A percentile compares a stretch with the other conserved stretches of the same genome.
These are phyloP conservation scores for Eupeodes corollae DNA, from an alignment of 1,140 invertebrate genomes.

Conservation along the genomic window DNA sequence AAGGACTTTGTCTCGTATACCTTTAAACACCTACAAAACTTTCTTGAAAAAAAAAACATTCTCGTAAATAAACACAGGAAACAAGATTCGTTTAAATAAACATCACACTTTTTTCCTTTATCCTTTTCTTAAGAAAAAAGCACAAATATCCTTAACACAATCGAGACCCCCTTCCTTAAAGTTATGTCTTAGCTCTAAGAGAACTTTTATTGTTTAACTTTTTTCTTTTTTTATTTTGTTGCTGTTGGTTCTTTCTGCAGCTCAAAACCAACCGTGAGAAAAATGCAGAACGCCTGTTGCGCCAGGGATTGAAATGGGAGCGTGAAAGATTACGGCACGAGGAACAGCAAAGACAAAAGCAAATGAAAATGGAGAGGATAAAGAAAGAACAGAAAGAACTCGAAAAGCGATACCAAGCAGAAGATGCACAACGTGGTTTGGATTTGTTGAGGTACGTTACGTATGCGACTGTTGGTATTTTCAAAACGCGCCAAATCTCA, in stretches of 20 bases:
- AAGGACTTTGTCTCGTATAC: not conserved
- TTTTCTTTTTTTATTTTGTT: too few relatives aligned
- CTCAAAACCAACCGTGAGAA: constrained; percentile 32
- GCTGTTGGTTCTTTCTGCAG: constrained; percentile 8
- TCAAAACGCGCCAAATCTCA: constrained; percentile 4
- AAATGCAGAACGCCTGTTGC: constrained; percentile 29
- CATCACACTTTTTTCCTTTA: not conserved
- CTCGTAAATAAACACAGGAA: too few relatives aligned
- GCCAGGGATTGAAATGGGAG: constrained; percentile 33
- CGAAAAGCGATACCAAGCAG: constrained; percentile 24
- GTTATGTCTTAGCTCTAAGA: too few relatives aligned
- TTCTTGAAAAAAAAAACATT: too few relatives aligned
- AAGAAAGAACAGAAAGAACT: constrained; percentile 23
- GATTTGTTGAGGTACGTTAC: constrained; percentile 32
- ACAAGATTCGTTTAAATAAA: too few relatives aligned
- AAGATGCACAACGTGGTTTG: constrained; percentile 29
- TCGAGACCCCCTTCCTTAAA: too few relatives aligned
- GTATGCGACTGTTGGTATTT: too few relatives aligned
- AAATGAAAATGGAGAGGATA: constrained; percentile 15
- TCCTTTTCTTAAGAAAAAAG: not conserved
- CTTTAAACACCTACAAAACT: too few relatives aligned
- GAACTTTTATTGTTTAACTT: too few relatives aligned
- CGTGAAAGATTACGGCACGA: constrained; percentile 27
- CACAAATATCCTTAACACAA: too few relatives aligned
- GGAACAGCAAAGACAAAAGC: constrained; percentile 23